Evolutionary conservation across 2,888 invertebrate species (phyloP).

Genomic region (Fissipunctia ypsillon): DNA sequence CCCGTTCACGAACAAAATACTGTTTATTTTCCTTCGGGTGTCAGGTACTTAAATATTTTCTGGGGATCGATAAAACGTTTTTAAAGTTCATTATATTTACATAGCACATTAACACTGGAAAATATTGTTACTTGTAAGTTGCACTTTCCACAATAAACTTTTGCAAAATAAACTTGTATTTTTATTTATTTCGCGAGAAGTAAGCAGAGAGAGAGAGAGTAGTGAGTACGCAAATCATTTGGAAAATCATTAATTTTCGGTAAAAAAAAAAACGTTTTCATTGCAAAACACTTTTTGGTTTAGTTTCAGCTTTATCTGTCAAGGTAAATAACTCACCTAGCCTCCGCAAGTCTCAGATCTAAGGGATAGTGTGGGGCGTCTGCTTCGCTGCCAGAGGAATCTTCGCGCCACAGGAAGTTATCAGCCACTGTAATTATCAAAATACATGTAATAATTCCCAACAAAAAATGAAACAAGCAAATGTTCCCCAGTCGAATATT

Average conservation of each 20-base stretch:
- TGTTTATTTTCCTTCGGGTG: background rate
- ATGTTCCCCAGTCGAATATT: slow-evolving; percentile 6
- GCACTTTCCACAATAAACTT: background rate
- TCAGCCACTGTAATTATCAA: slow-evolving; percentile 79
- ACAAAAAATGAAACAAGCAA: slow-evolving; percentile 42
- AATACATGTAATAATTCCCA: slow-evolving; percentile 12
- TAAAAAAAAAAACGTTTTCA: too few species aligned
- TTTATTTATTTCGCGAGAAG: too few species aligned
- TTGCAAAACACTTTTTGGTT: background rate
- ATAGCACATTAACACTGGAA: background rate
- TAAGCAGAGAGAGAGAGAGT: too few species aligned
- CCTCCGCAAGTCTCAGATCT: slow-evolving; percentile 87
- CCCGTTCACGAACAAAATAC: background rate
- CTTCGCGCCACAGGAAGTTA: slow-evolving; percentile 86
- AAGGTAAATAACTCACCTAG: slow-evolving; percentile 76
- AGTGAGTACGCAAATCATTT: too few species aligned
- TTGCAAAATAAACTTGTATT: background rate
- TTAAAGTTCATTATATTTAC: background rate
- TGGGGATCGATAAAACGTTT: background rate
- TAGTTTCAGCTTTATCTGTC: background rate
- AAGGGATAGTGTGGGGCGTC: slow-evolving; percentile 88
- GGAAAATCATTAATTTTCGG: too few species aligned
- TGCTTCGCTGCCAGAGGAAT: slow-evolving; percentile 88
- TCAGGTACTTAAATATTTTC: background rate
- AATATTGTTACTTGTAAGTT: background rate